phyloP scores from a whole-genome alignment of 2,888 invertebrate genomes.

The Imbricaverruca yamaguchii region DNA sequence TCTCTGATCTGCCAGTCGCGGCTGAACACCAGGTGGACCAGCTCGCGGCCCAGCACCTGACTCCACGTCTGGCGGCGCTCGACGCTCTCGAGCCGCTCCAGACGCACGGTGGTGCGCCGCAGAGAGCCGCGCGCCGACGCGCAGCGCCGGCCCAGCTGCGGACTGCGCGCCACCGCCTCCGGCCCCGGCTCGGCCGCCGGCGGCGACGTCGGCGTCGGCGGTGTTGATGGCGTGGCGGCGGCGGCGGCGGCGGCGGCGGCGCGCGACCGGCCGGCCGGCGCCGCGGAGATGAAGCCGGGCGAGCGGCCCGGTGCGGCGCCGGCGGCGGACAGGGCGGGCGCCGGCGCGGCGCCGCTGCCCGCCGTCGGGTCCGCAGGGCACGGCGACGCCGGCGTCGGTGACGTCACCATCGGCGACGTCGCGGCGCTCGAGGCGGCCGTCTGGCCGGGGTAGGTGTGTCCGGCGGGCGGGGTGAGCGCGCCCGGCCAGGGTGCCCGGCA shows the following conservation, averaged over 20 bases:
- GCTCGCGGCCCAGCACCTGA: conserved; percentile 42
- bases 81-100: neutral
- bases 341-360: neutral
- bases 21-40: conserved; percentile 43
- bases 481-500: conserved; percentile 31
- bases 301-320: neutral
- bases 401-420: neutral
- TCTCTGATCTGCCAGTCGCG: conserved; percentile 40
- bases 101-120: conserved; percentile 5
- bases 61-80: conserved; percentile 30
- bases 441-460: neutral
- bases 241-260: neutral
- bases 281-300: neutral
- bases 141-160: neutral
- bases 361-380: neutral
- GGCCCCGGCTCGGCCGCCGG: neutral
- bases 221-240: neutral
- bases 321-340: neutral
- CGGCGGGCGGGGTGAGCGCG: neutral
- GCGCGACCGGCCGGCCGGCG: neutral
- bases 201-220: neutral
- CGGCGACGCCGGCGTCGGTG: neutral
- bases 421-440: neutral
- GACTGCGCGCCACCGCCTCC: neutral
- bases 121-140: neutral